Base-by-base conservation (phyloP, 30 jellyfish, hydroid and myxozoan species). In the Nemopilema nomurai region DNA sequence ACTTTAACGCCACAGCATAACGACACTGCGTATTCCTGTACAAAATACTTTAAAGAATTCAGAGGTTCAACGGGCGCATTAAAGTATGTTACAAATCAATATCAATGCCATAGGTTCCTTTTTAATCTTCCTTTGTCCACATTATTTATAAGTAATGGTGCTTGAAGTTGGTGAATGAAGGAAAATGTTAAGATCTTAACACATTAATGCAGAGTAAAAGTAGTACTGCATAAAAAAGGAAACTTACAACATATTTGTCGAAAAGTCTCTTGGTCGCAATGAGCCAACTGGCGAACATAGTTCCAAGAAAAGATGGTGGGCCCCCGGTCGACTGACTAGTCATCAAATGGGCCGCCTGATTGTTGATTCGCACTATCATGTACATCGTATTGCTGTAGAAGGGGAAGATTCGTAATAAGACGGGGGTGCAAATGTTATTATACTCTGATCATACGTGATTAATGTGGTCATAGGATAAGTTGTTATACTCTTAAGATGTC, bases 201-300 rank as follows among this genome's bases (percentile, higher is more conserved):
- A n/a, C n/a, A n/a, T n/a, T n/a, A n/a, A n/a, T n/a, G n/a, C n/a
- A n/a, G n/a, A n/a, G n/a, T n/a, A n/a, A n/a, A n/a, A n/a, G n/a
- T n/a, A n/a, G n/a, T n/a, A 23, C 74, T 64, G 0, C 23, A n/a
- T 9, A 19, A 66, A 16, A 31, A 51, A 6, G 21, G 8, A 63
- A 57, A 82, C 93, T 75, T 66, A 94, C 99, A 49, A 94, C 87
- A 71, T 74, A 88, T 51, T 85, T 89, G 77, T 94, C 99, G 72
- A 94, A 94, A 28, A 80, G 75, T 68, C 99, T 86, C 65, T 94
- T 94, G 64, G 99, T 81, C 31, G 85, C 72, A 49, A 94, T 86
- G 29, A 89, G 96, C 99, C 99, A 94, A 32, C 90, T 77, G 18
- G 97, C 99, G 80, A 94, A 94, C 94, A 94, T 77, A 23, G 99